phyloP scores from a whole-genome alignment of 2,113 vertebrate genomes.

The Aegotheles bennettii region DNA sequence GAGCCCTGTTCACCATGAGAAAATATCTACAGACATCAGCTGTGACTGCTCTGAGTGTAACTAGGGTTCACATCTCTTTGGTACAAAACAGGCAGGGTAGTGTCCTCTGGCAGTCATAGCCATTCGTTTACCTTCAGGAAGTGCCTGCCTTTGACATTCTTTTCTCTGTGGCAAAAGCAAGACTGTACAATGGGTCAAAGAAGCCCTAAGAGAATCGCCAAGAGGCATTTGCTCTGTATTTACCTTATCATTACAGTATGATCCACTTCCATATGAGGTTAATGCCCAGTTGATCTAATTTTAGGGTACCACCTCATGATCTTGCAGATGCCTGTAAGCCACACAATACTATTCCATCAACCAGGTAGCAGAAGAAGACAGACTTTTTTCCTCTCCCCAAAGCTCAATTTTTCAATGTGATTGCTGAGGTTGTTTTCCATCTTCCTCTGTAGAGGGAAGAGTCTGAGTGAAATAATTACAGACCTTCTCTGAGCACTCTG shows the following conservation, averaged over 20 bases:
- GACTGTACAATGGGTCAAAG: background rate
- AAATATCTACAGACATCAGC: background rate
- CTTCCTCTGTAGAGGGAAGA: background rate
- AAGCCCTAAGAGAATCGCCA: background rate
- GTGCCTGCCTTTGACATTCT: background rate
- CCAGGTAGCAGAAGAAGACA: background rate
- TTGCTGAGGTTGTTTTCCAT: background rate
- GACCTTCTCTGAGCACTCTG: background rate
- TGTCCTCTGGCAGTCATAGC: background rate
- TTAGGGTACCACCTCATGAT: background rate
- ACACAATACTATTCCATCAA: background rate
- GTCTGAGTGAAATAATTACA: background rate
- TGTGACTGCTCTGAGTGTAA: fast-evolving
- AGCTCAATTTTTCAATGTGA: background rate
- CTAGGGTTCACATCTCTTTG: fast-evolving
- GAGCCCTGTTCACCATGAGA: background rate
- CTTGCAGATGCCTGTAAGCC: background rate
- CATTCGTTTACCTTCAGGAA: background rate
- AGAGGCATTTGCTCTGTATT: background rate
- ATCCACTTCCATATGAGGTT: background rate
- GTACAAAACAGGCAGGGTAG: background rate
- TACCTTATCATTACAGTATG: background rate
- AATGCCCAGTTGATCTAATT: background rate
- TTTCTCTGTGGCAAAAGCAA: background rate
- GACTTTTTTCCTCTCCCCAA: background rate